Conservation (phyloP, 2,888 invertebrate species). For the Nemurella pictetii region DNA sequence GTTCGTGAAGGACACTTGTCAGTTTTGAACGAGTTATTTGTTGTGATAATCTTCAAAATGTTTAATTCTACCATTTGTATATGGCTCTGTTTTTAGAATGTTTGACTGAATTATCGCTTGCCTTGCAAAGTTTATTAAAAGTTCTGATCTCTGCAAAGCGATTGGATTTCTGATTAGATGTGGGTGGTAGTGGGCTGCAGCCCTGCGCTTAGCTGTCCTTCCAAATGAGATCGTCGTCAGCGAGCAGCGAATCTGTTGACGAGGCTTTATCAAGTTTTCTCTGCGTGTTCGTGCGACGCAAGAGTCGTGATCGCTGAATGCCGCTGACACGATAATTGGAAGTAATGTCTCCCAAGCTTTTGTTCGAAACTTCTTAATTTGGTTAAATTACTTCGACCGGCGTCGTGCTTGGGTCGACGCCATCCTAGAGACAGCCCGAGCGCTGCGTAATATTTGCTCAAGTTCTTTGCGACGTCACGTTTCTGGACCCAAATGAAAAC, state of each 20-base stretch:
- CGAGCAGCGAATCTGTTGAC: background rate
- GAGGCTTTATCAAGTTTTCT: background rate
- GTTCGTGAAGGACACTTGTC: background rate
- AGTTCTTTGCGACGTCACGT: too few species aligned
- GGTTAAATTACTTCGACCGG: background rate
- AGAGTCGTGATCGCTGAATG: background rate
- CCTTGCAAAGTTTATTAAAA: background rate
- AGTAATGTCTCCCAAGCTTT: background rate
- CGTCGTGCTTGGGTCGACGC: too few species aligned
- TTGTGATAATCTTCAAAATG: background rate
- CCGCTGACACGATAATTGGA: background rate
- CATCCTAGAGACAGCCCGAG: too few species aligned
- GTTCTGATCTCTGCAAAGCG: background rate
- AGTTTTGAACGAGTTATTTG: background rate
- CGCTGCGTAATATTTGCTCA: too few species aligned
- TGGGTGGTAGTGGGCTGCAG: background rate
- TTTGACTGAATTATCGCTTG: background rate
- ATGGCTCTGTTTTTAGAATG: background rate
- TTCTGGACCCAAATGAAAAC: too few species aligned
- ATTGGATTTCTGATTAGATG: background rate
- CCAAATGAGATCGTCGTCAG: background rate
- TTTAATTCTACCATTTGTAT: background rate
- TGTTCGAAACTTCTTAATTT: background rate
- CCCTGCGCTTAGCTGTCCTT: background rate
- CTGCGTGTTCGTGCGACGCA: background rate